A percentile compares a stretch with the other conserved stretches of the same genome.
Evolutionary conservation across 2,888 invertebrate genomes (phyloP).

Genomic region (Brenthis hecate): DNA sequence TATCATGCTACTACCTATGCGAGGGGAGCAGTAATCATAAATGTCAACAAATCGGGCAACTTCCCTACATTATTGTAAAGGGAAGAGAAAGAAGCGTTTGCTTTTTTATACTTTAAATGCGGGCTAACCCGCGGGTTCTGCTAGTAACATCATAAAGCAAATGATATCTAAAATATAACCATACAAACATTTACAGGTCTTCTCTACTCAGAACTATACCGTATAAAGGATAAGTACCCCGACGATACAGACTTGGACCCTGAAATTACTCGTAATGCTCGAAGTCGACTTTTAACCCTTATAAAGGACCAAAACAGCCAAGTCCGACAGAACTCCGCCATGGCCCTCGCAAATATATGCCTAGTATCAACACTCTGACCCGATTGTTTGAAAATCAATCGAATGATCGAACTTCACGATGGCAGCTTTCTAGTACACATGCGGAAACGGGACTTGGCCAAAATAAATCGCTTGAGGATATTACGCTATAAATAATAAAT

Average conservation of each 20-base stretch:
- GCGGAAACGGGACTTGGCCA: conserved; percentile 15
- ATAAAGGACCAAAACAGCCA: conserved; percentile 79
- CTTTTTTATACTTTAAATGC: too few species aligned
- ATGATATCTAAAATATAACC: too few species aligned
- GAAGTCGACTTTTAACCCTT: conserved; percentile 78
- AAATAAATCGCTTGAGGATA: conserved; percentile 32
- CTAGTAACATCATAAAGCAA: too few species aligned
- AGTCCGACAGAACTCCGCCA: conserved; percentile 81
- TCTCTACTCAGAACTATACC: conserved; percentile 67
- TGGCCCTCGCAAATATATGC: conserved; percentile 78
- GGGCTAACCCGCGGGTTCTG: too few species aligned
- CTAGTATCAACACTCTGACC: conserved; percentile 44
- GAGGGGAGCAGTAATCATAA: too few species aligned
- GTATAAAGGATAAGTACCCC: conserved; percentile 56
- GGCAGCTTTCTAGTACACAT: background rate
- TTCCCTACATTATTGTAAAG: too few species aligned
- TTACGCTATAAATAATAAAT: conserved; percentile 1
- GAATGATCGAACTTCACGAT: background rate
- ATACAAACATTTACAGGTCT: conserved; percentile 50
- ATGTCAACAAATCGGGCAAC: too few species aligned
- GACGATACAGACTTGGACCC: conserved; percentile 61
- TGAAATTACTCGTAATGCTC: conserved; percentile 61
- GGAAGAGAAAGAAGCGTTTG: too few species aligned
- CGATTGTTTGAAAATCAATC: too few species aligned
- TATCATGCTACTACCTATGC: too few species aligned